Conservation (phyloP, 2,113 vertebrate species). For the Cyrtonyx montezumae region DNA sequence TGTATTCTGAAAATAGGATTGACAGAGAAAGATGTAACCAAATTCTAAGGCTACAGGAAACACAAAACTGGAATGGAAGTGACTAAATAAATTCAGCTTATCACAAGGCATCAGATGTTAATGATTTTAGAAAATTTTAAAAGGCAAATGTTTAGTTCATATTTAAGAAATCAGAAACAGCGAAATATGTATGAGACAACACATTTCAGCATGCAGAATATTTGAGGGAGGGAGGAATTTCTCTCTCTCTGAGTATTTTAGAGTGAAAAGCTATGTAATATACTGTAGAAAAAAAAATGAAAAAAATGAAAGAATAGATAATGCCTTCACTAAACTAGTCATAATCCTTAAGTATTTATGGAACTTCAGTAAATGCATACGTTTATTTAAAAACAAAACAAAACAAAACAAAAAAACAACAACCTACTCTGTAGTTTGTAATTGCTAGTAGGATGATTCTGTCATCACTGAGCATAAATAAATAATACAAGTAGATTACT, state of each 20-base stretch:
- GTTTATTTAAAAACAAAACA: background rate
- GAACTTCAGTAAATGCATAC: background rate
- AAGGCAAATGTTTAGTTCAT: background rate
- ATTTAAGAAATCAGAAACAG: background rate
- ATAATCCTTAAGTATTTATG: background rate
- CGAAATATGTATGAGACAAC: background rate
- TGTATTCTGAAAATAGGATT: background rate
- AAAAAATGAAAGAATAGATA: background rate
- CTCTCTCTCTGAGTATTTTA: background rate
- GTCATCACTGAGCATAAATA: conserved; percentile 29
- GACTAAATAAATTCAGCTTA: background rate
- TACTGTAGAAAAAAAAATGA: background rate
- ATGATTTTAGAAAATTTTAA: background rate
- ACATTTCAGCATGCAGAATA: background rate
- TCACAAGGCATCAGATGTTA: background rate
- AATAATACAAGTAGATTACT: conserved; percentile 28
- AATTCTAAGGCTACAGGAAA: background rate
- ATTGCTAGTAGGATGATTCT: conserved; percentile 23
- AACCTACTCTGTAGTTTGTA: background rate
- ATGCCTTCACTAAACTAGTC: background rate
- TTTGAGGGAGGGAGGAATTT: background rate
- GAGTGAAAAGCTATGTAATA: background rate
- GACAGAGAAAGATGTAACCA: background rate
- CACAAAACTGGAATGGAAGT: background rate
- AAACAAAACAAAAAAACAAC: too few species aligned